Conservation (phyloP, 2,888 invertebrate genomes). For the Mythimna pallens region DNA sequence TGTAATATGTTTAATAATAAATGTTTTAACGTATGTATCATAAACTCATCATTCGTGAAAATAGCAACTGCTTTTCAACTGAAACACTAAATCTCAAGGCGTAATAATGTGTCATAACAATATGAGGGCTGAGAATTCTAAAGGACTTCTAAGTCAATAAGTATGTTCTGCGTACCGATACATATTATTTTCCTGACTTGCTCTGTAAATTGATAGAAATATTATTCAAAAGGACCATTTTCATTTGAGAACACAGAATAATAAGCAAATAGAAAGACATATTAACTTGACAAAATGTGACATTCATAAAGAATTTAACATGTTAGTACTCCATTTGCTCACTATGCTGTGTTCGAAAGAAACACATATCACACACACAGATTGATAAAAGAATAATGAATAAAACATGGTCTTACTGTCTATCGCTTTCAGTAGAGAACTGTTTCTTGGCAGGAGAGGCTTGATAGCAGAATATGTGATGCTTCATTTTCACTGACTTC, state of each 20-base stretch:
- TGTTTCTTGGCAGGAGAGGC: constrained; percentile 95
- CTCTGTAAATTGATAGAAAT: constrained; percentile 83
- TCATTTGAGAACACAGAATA: constrained; percentile 41
- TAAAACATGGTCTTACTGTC: constrained; percentile 80
- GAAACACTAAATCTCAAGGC: constrained; percentile 45
- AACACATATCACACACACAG: constrained; percentile 45
- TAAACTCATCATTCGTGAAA: constrained; percentile 30
- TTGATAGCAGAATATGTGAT: constrained; percentile 97
- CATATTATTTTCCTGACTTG: constrained; percentile 89
- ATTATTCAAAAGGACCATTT: constrained; percentile 56
- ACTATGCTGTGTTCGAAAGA: constrained; percentile 32
- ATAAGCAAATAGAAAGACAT: constrained; percentile 32
- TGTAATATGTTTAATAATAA: constrained; percentile 15
- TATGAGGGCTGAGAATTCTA: constrained; percentile 47
- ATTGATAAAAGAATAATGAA: constrained; percentile 5
- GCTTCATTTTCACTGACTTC: constrained; percentile 96
- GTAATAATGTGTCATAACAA: constrained; percentile 43
- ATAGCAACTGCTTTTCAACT: constrained; percentile 25
- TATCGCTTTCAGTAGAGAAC: constrained; percentile 94
- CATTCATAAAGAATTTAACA: neutral
- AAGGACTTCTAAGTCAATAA: constrained; percentile 61
- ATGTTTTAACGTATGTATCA: constrained; percentile 21
- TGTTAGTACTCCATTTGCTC: constrained; percentile 26
- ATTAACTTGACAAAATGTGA: too few relatives aligned
- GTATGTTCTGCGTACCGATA: constrained; percentile 82